Evolutionary conservation across 1,140 invertebrate species (phyloP).

Genomic region (Diuraphis noxia): DNA sequence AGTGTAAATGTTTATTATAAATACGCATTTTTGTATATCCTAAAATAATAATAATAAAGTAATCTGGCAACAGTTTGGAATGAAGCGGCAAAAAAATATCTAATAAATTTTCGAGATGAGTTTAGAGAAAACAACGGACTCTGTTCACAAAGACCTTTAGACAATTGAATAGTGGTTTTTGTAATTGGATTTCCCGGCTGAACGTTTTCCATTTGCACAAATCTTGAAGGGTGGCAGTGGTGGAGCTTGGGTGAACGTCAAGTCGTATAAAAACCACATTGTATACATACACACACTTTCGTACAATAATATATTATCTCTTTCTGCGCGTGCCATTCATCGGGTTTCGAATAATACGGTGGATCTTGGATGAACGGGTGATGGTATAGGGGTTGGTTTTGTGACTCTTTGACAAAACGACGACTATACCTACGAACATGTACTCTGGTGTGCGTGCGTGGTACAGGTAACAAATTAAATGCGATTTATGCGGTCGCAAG

Average conservation of each 20-base stretch:
- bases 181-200: slow-evolving; percentile 38
- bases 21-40: neutral
- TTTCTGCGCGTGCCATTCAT: neutral
- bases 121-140: slow-evolving; percentile 9
- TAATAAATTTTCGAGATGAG: slow-evolving; percentile 36
- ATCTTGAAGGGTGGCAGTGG: slow-evolving; percentile 6
- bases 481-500: neutral
- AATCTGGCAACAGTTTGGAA: neutral
- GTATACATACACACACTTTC: neutral
- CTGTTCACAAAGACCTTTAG: slow-evolving; percentile 34
- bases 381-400: neutral
- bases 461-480: slow-evolving; percentile 23
- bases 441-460: neutral
- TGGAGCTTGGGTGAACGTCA: neutral
- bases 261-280: slow-evolving; percentile 42
- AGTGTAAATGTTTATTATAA: neutral
- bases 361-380: neutral
- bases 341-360: neutral
- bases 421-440: neutral
- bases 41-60: neutral
- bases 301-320: neutral
- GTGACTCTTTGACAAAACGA: neutral
- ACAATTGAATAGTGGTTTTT: slow-evolving; percentile 39
- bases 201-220: slow-evolving; percentile 44
- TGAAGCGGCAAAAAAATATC: neutral